Conservation (phyloP, 2,797 vertebrate genomes). For the Helostoma temminkii region DNA sequence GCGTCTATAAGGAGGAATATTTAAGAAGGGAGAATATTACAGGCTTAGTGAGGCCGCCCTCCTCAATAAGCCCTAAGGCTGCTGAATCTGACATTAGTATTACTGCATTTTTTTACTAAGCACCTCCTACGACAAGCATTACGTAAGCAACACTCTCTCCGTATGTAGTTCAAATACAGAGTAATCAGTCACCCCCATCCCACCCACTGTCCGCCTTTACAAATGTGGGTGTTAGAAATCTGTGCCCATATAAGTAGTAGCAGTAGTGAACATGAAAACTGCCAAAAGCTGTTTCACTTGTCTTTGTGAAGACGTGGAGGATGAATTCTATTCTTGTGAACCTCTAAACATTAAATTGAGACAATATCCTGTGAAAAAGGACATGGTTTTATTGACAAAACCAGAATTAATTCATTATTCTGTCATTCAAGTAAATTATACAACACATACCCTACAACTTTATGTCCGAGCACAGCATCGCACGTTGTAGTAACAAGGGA, state of each 20-base stretch:
- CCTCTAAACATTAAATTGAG: slow-evolving; percentile 18
- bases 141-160: slow-evolving; percentile 50
- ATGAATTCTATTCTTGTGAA: slow-evolving; percentile 22
- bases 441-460: not conserved
- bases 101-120: slow-evolving; percentile 27
- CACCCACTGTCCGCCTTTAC: slow-evolving; percentile 67
- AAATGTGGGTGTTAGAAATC: slow-evolving; percentile 58
- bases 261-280: slow-evolving; percentile 28
- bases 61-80: slow-evolving; percentile 37
- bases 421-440: not conserved
- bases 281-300: slow-evolving; percentile 38
- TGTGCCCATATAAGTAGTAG: slow-evolving; percentile 30
- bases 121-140: slow-evolving; percentile 65
- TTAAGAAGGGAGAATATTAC: slow-evolving; percentile 5
- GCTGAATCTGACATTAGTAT: slow-evolving; percentile 60
- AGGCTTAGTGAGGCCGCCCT: slow-evolving; percentile 33
- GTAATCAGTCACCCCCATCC: slow-evolving; percentile 50
- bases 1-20: not conserved
- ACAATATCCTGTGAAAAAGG: not conserved
- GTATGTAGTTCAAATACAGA: slow-evolving; percentile 47
- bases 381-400: not conserved
- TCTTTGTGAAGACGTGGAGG: slow-evolving; percentile 37
- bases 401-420: not conserved
- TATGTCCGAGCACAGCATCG: not conserved
- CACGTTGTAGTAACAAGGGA: slow-evolving; percentile 2